phyloP scores from a whole-genome alignment of 2,113 vertebrate genomes.

The Panthera leo region DNA sequence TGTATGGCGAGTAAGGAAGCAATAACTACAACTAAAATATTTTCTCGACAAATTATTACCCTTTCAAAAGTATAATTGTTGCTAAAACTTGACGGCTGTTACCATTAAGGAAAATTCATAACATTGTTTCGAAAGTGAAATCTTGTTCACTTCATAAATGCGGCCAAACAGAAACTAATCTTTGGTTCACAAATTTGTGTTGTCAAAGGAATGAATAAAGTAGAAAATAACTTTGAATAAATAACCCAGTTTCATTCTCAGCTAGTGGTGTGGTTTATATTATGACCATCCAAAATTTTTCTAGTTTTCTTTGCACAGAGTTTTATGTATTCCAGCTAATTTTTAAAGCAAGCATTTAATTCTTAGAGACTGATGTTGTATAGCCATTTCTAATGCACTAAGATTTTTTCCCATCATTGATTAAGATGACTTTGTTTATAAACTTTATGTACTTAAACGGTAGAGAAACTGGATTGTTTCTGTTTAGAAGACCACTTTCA shows the following conservation, averaged over 20 bases:
- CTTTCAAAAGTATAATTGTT: constrained; percentile 84
- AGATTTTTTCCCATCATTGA: constrained; percentile 23
- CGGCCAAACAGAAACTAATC: background rate
- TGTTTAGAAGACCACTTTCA: background rate
- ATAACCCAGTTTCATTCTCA: background rate
- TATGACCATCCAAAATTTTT: background rate
- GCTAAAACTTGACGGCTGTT: constrained; percentile 84
- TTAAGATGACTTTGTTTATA: constrained; percentile 61
- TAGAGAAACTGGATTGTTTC: constrained; percentile 31
- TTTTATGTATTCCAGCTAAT: background rate
- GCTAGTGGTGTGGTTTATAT: background rate
- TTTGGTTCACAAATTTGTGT: background rate
- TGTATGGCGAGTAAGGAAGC: constrained; percentile 79
- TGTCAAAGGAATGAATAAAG: background rate
- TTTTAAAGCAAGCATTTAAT: background rate
- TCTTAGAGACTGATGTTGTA: background rate
- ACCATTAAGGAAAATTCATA: constrained; percentile 77
- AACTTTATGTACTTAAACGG: background rate
- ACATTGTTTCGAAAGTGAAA: constrained; percentile 73
- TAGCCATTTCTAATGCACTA: background rate
- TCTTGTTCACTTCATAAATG: background rate
- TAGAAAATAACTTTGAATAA: background rate
- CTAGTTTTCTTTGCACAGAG: background rate
- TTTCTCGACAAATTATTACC: constrained; percentile 81
- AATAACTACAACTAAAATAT: constrained; percentile 83